These are phyloP conservation scores for Tangara arthus DNA, from an alignment of 2,797 vertebrate genomes.

Conservation along the genomic window DNA sequence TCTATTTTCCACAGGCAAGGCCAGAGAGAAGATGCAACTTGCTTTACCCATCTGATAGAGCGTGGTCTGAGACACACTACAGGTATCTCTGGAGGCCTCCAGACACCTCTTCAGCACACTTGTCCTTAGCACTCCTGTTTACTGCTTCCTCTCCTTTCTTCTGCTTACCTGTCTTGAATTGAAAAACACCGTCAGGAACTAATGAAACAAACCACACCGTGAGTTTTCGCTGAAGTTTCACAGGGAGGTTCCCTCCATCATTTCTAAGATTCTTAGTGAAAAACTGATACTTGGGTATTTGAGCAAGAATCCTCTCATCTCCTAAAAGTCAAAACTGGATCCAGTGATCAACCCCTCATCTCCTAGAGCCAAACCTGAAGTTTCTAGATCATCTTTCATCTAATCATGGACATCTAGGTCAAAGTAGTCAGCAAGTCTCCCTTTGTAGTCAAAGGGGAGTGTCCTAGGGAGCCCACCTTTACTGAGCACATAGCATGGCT, in stretches of 20 bases:
- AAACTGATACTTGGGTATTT: not conserved
- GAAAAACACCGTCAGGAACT: not conserved
- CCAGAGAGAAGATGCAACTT: not conserved
- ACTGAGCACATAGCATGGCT: not conserved
- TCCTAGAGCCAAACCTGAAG: not conserved
- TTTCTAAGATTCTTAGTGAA: not conserved
- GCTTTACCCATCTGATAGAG: not conserved
- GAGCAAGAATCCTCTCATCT: fast-evolving
- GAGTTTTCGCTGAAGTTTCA: not conserved
- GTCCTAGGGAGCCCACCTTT: not conserved
- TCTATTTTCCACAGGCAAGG: not conserved
- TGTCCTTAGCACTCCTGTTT: not conserved
- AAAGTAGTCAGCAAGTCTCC: not conserved
- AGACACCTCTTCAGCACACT: not conserved
- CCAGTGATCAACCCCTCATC: not conserved
- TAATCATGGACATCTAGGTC: not conserved
- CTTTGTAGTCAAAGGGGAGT: not conserved
- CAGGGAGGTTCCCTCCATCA: not conserved
- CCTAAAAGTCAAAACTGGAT: not conserved
- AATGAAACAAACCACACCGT: not conserved
- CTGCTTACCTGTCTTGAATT: not conserved
- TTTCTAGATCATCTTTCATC: not conserved
- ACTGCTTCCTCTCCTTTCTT: not conserved
- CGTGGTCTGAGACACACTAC: not conserved
- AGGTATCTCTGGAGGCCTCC: not conserved